Evolutionary conservation across 2,888 invertebrate species (phyloP).

Genomic region (Dryobotodes eremita): DNA sequence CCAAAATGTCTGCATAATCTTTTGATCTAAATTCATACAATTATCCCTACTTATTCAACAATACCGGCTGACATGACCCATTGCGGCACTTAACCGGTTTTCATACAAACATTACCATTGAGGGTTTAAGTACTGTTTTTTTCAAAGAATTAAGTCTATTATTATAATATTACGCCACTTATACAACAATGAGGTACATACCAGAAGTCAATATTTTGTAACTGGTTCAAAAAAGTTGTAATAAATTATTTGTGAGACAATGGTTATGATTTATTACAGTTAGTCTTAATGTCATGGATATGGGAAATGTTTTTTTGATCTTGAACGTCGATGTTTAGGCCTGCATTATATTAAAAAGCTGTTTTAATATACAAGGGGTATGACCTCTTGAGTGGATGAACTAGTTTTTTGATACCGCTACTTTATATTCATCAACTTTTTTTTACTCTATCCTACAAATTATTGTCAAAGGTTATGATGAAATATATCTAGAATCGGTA

Average conservation of each 20-base stretch:
- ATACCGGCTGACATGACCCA: slow-evolving; percentile 54
- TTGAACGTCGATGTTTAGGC: slow-evolving; percentile 49
- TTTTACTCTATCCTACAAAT: neutral
- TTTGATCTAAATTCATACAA: slow-evolving; percentile 70
- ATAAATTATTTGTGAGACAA: slow-evolving; percentile 76
- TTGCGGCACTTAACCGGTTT: slow-evolving; percentile 64
- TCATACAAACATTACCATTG: slow-evolving; percentile 51
- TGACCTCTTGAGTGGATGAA: slow-evolving; percentile 42
- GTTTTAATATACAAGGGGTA: slow-evolving; percentile 55
- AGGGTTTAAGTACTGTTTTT: slow-evolving; percentile 69
- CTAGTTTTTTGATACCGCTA: slow-evolving; percentile 27
- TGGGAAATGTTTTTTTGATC: slow-evolving; percentile 67
- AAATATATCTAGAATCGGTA: neutral
- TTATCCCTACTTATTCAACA: slow-evolving; percentile 62
- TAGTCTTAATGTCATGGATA: slow-evolving; percentile 69
- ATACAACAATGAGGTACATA: slow-evolving; percentile 76
- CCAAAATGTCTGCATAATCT: slow-evolving; percentile 47
- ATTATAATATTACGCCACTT: slow-evolving; percentile 81
- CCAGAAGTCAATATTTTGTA: slow-evolving; percentile 78
- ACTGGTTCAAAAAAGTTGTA: slow-evolving; percentile 68
- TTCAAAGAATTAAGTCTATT: slow-evolving; percentile 72
- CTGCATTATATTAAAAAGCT: slow-evolving; percentile 46
- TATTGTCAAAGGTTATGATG: slow-evolving; percentile 26
- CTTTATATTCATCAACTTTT: slow-evolving; percentile 8
- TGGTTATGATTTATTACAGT: slow-evolving; percentile 70